These are phyloP conservation scores for Temnothorax nylanderi DNA, from an alignment of 1,140 invertebrate genomes.

Conservation along the genomic window DNA sequence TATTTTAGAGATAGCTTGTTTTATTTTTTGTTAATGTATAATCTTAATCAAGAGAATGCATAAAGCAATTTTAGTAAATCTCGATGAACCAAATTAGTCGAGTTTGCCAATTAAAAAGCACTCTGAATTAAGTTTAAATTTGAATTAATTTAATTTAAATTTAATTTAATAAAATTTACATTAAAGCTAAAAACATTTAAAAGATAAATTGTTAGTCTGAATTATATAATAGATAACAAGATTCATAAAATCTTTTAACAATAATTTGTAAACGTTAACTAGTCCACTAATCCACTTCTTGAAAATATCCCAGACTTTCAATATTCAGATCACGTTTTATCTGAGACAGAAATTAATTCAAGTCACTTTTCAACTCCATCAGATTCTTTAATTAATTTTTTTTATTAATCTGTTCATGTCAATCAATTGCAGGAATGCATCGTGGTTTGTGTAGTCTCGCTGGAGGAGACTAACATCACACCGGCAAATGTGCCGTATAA, in stretches of 20 bases:
- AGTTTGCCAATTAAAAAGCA: background rate
- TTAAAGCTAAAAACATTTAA: background rate
- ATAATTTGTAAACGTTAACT: background rate
- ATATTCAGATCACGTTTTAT: background rate
- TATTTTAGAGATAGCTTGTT: background rate
- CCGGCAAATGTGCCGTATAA: constrained; percentile 94
- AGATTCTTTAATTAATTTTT: background rate
- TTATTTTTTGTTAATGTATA: background rate
- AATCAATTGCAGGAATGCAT: constrained; percentile 92
- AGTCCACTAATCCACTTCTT: background rate
- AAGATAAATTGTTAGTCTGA: background rate
- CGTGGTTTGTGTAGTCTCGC: constrained; percentile 95
- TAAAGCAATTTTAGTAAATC: background rate
- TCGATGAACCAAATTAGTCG: background rate
- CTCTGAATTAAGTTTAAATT: background rate
- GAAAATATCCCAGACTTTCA: too few relatives aligned
- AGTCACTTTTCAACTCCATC: background rate
- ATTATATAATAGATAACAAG: background rate
- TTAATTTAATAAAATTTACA: background rate
- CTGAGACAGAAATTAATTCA: background rate
- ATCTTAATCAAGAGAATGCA: background rate
- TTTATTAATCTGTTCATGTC: background rate
- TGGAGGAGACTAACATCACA: constrained; percentile 94
- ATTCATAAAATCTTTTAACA: background rate
- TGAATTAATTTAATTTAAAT: background rate